A percentile compares a stretch with the other conserved stretches of the same genome.
These are phyloP conservation scores for Neotoma lepida DNA, from an alignment of 2,113 vertebrate genomes.

Conservation along the genomic window DNA sequence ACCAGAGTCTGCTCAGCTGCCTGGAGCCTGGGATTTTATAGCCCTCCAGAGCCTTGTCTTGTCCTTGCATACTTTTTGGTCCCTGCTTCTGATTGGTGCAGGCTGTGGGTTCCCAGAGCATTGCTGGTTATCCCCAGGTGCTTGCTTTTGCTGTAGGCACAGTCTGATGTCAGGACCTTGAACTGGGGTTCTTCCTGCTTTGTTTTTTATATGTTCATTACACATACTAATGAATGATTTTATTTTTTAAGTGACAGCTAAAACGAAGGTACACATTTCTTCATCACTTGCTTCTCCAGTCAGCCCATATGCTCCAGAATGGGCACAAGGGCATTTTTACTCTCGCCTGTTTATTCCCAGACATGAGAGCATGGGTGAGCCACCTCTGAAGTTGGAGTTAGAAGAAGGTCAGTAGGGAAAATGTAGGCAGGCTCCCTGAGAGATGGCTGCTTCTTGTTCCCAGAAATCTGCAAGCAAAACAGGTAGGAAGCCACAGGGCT, in stretches of 20 bases:
- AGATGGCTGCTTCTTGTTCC: neutral
- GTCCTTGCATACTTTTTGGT: neutral
- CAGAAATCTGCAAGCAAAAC: neutral
- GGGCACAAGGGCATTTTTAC: neutral
- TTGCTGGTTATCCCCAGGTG: neutral
- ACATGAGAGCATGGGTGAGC: neutral
- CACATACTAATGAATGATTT: neutral
- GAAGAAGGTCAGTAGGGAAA: neutral
- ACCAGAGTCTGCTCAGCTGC: neutral
- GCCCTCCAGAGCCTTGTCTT: neutral
- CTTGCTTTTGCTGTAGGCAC: neutral
- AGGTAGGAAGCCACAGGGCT: neutral
- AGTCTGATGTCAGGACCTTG: neutral
- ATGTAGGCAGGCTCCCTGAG: neutral
- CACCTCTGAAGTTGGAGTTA: neutral
- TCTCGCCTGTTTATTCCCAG: neutral
- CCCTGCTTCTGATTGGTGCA: neutral
- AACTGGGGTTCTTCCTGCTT: neutral
- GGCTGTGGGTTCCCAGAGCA: neutral
- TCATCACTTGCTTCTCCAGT: neutral
- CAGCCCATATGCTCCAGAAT: neutral
- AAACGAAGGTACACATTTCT: neutral
- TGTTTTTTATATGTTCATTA: neutral
- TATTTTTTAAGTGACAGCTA: neutral
- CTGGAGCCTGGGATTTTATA: neutral